phyloP scores from a whole-genome alignment of 2,888 invertebrate genomes.

The Tanypteryx hageni region DNA sequence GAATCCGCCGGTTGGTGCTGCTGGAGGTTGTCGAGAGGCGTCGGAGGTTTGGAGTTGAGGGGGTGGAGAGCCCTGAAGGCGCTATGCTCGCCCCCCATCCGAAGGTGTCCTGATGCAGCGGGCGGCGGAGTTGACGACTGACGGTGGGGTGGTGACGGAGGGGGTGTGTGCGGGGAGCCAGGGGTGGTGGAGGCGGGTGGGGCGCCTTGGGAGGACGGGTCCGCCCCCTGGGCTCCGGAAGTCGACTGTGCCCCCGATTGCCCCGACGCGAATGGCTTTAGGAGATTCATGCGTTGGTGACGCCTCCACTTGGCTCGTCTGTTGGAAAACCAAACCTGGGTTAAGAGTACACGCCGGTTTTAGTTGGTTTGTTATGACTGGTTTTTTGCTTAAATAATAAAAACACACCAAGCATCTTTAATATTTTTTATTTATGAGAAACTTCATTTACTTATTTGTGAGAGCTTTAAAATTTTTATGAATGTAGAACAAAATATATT shows the following conservation, averaged over 20 bases:
- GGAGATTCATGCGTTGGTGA: slow-evolving; percentile 95
- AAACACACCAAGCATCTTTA: not conserved
- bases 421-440: too few relatives aligned
- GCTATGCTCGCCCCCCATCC: slow-evolving; percentile 94
- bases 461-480: too few relatives aligned
- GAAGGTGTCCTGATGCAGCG: slow-evolving; percentile 74
- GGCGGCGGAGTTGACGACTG: slow-evolving; percentile 70
- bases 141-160: slow-evolving; percentile 70
- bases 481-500: too few relatives aligned
- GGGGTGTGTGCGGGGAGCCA: slow-evolving; percentile 73
- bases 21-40: slow-evolving; percentile 59
- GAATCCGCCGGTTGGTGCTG: slow-evolving; percentile 62
- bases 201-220: slow-evolving; percentile 79
- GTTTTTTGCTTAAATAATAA: slow-evolving; percentile 11
- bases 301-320: slow-evolving; percentile 99
- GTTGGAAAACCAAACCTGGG: slow-evolving; percentile 99
- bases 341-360: slow-evolving; percentile 66
- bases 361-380: slow-evolving; percentile 60
- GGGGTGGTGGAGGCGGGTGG: slow-evolving; percentile 74
- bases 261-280: slow-evolving; percentile 83
- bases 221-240: slow-evolving; percentile 74
- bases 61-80: slow-evolving; percentile 80
- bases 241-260: slow-evolving; percentile 73
- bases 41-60: not conserved
- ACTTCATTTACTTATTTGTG: too few relatives aligned